These are phyloP conservation scores for Acropternis orthonyx DNA, from an alignment of 2,797 vertebrate species.

Conservation along the genomic window DNA sequence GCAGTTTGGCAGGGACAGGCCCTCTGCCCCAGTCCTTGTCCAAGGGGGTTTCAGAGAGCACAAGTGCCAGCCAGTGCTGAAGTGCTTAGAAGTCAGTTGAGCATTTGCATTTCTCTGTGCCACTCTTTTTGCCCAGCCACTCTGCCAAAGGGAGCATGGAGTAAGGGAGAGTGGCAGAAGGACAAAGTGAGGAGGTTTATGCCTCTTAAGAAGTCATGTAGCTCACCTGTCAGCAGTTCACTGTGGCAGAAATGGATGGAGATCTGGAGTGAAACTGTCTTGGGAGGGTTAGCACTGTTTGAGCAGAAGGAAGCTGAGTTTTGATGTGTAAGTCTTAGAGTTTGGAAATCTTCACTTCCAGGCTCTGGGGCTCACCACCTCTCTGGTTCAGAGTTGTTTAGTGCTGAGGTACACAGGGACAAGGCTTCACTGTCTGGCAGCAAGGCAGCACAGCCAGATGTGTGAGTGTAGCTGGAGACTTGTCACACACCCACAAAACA, in stretches of 20 bases:
- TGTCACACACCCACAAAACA: neutral
- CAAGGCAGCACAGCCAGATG: neutral
- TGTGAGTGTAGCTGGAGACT: neutral
- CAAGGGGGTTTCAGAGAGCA: neutral
- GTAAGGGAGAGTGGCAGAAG: neutral
- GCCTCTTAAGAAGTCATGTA: neutral
- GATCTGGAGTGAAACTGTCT: neutral
- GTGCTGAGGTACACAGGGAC: accelerated
- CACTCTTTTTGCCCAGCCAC: neutral
- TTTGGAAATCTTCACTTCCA: neutral
- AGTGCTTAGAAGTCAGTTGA: neutral
- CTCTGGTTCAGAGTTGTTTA: neutral
- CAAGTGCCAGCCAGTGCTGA: neutral
- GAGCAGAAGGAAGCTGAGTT: neutral
- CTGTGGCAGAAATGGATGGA: neutral
- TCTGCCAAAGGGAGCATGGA: neutral
- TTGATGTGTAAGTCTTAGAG: neutral
- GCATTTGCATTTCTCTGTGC: neutral
- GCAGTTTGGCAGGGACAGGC: neutral
- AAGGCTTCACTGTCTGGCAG: neutral
- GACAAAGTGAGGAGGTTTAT: neutral
- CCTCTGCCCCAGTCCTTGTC: neutral
- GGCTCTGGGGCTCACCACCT: neutral
- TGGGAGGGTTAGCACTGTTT: neutral
- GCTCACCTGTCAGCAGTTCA: neutral